Percentiles rank a stretch among this genome's conserved stretches.
Evolutionary conservation across 2,797 vertebrate species (phyloP).

Genomic region (Alfaro cultratus): DNA sequence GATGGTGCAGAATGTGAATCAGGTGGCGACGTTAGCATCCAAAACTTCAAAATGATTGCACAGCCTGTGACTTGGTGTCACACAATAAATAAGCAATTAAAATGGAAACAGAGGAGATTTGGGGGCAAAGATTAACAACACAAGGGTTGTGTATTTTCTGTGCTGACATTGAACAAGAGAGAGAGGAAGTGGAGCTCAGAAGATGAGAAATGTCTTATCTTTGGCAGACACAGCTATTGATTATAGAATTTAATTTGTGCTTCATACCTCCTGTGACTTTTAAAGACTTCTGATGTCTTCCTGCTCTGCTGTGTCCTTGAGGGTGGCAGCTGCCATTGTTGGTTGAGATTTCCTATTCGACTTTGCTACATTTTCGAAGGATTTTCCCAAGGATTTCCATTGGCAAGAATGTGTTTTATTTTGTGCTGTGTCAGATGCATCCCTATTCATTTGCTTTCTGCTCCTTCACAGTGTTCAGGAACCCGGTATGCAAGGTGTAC

Average conservation of each 20-base stretch:
- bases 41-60: constrained; percentile 45
- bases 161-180: constrained; percentile 30
- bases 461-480: constrained; percentile 88
- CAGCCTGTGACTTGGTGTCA: constrained; percentile 17
- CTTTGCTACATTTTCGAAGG: constrained; percentile 12
- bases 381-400: constrained; percentile 12
- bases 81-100: constrained; percentile 69
- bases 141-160: constrained; percentile 40
- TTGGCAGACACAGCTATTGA: constrained; percentile 73
- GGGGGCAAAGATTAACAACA: constrained; percentile 48
- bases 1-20: constrained; percentile 52
- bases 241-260: constrained; percentile 74
- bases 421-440: constrained; percentile 29
- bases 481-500: constrained; percentile 93
- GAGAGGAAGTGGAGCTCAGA: constrained; percentile 30
- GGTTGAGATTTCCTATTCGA: constrained; percentile 19
- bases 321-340: constrained; percentile 30
- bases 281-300: constrained; percentile 42
- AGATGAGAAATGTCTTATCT: constrained; percentile 69
- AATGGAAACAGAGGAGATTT: constrained; percentile 65
- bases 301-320: constrained; percentile 55
- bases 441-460: constrained; percentile 11
- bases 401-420: constrained; percentile 26
- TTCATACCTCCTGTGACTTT: constrained; percentile 59
- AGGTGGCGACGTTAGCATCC: constrained; percentile 22